Evolutionary conservation across 2,113 vertebrate species (phyloP).

Genomic region (Rostratula benghalensis): DNA sequence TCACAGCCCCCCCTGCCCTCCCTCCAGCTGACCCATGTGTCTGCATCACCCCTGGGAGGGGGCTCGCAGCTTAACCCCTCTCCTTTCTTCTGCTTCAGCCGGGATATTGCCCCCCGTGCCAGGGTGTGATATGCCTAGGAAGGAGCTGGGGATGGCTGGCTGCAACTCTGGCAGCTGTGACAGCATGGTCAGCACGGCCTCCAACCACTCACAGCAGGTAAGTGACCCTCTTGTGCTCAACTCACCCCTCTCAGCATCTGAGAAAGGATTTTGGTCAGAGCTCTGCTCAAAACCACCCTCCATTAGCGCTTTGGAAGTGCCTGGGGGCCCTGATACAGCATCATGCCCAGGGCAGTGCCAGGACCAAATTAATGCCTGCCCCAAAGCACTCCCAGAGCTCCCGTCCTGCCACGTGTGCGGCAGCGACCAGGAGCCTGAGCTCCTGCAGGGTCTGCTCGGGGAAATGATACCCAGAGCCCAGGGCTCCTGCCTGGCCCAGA

Average conservation of each 20-base stretch:
- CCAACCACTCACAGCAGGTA: conserved; percentile 78
- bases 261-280: background rate
- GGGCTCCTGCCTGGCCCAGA: background rate
- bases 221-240: conserved; percentile 28
- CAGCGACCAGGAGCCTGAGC: accelerated
- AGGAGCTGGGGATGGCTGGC: conserved; percentile 77
- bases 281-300: background rate
- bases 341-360: background rate
- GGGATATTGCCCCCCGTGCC: background rate
- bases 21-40: accelerated
- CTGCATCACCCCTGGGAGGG: accelerated
- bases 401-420: accelerated
- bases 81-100: background rate
- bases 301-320: accelerated
- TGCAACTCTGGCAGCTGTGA: conserved; percentile 82
- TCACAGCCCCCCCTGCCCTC: background rate
- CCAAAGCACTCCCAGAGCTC: background rate
- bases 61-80: background rate
- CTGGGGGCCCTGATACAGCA: background rate
- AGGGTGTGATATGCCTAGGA: conserved; percentile 80
- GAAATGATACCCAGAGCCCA: accelerated
- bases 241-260: accelerated
- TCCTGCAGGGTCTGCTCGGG: background rate
- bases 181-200: conserved; percentile 82
- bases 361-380: background rate